Percentiles rank a stretch among this genome's conserved stretches.
These are phyloP conservation scores for Acleris laterana DNA, from an alignment of 2,888 invertebrate genomes.

Conservation along the genomic window DNA sequence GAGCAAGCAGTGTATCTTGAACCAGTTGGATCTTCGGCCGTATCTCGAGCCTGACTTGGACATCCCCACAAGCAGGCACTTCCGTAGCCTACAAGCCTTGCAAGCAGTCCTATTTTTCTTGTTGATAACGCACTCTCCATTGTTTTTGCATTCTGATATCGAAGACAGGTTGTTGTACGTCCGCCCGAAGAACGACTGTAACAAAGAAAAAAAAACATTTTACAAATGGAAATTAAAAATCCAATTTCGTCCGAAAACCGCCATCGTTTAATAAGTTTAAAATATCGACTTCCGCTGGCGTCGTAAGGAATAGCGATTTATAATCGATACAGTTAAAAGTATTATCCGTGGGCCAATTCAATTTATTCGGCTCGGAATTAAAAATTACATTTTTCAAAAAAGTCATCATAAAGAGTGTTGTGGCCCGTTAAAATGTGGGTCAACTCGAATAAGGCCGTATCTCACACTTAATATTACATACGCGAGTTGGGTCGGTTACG, in stretches of 20 bases:
- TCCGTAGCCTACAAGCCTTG: conserved; percentile 94
- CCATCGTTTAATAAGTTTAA: conserved; percentile 74
- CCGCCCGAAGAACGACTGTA: conserved; percentile 96
- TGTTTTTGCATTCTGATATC: conserved; percentile 96
- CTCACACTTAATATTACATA: conserved; percentile 80
- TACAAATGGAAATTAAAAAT: conserved; percentile 62
- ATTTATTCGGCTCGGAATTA: conserved; percentile 71
- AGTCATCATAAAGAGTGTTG: conserved; percentile 80
- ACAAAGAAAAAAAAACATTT: conserved; percentile 74
- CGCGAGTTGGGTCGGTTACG: conserved; percentile 67
- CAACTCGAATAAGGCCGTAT: conserved; percentile 76
- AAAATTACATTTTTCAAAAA: conserved; percentile 82
- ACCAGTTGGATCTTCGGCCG: conserved; percentile 96
- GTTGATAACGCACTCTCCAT: conserved; percentile 95
- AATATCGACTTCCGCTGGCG: conserved; percentile 74
- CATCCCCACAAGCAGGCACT: conserved; percentile 95
- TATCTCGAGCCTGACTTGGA: conserved; percentile 96
- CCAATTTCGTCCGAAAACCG: conserved; percentile 61
- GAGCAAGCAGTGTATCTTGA: conserved; percentile 95
- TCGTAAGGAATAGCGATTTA: conserved; percentile 79
- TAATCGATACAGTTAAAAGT: conserved; percentile 77
- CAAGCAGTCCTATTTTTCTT: conserved; percentile 96
- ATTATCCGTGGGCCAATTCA: conserved; percentile 66
- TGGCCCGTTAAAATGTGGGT: conserved; percentile 77
- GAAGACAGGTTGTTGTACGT: conserved; percentile 95